These are phyloP conservation scores for Nephila pilipes DNA, from an alignment of 1,140 invertebrate species.

Conservation along the genomic window DNA sequence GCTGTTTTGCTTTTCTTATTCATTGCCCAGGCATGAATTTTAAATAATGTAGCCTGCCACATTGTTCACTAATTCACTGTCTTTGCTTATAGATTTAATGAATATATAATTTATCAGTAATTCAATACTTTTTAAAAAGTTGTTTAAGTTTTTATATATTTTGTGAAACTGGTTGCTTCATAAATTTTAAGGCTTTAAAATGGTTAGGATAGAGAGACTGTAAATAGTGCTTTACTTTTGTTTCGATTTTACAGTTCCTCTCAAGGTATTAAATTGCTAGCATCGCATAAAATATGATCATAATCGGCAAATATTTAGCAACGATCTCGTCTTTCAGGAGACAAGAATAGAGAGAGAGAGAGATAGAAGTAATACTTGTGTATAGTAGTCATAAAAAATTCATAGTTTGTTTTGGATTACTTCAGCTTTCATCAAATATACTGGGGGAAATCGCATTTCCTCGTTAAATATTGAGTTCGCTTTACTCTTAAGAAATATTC, in stretches of 20 bases:
- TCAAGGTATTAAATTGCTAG: background rate
- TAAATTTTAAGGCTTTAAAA: too few species aligned
- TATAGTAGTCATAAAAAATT: background rate
- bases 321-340: background rate
- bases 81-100: too few species aligned
- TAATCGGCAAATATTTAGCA: constrained; percentile 9
- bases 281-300: constrained; percentile 1
- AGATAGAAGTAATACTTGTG: background rate
- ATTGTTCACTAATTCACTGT: too few species aligned
- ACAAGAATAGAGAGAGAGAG: too few species aligned
- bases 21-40: too few species aligned
- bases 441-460: background rate
- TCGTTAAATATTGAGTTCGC: constrained; percentile 17
- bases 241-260: background rate
- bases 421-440: background rate
- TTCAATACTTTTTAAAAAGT: too few species aligned
- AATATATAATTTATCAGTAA: too few species aligned
- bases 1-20: too few species aligned
- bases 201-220: too few species aligned
- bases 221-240: background rate
- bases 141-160: too few species aligned
- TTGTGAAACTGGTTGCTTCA: too few species aligned
- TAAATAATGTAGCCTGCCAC: too few species aligned
- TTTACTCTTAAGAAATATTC: background rate
- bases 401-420: constrained; percentile 26